phyloP scores from a whole-genome alignment of 2,797 vertebrate species.

The Gorsachius magnificus region DNA sequence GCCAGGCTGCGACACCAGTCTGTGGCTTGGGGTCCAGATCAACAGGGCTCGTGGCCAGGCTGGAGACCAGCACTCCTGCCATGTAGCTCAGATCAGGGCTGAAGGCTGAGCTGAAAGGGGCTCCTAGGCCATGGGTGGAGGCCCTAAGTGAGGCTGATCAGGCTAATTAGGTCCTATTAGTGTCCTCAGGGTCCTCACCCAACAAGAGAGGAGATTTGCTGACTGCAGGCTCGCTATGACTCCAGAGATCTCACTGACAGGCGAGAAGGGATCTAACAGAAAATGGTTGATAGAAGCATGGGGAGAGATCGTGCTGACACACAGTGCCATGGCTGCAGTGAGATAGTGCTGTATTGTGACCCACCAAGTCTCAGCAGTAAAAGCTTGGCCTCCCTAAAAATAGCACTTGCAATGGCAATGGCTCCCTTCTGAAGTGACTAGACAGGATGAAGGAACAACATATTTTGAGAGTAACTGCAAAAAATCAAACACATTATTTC shows the following conservation, averaged over 20 bases:
- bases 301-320: fast-evolving
- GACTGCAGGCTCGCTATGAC: background rate
- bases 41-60: background rate
- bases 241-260: background rate
- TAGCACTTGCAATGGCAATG: background rate
- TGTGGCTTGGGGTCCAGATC: background rate
- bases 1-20: fast-evolving
- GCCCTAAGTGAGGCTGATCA: background rate
- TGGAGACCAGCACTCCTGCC: background rate
- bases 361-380: background rate
- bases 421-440: background rate
- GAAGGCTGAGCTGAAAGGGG: background rate
- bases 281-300: background rate
- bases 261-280: background rate
- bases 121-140: background rate
- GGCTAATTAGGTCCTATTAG: background rate
- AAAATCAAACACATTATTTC: background rate
- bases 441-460: background rate
- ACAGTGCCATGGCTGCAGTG: background rate
- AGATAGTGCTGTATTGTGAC: background rate
- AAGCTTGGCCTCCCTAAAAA: background rate
- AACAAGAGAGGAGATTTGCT: fast-evolving
- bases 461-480: background rate
- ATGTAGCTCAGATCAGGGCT: fast-evolving
- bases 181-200: background rate